These are phyloP conservation scores for Metaphire vulgaris DNA, from an alignment of 1,140 invertebrate species.

Conservation along the genomic window DNA sequence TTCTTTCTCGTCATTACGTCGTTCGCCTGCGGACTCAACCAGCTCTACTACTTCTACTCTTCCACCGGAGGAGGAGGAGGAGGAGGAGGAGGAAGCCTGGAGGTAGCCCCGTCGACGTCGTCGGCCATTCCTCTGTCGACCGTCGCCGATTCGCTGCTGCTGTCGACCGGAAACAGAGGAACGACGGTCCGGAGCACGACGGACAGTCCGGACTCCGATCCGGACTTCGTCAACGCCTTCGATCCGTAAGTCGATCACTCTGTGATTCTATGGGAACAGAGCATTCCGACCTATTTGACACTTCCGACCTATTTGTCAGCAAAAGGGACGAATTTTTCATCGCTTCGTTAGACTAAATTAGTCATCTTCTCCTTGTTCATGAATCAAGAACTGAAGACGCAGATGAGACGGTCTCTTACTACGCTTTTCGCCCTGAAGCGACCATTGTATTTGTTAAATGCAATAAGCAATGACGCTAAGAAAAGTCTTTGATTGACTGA, in stretches of 20 bases:
- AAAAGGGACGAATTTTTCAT: background rate
- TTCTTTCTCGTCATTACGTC: conserved; percentile 55
- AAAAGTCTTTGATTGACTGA: background rate
- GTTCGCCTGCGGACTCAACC: conserved; percentile 56
- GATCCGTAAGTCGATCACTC: conserved; percentile 20
- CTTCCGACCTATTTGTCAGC: too few species aligned
- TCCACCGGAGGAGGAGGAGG: too few species aligned
- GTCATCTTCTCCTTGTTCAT: background rate
- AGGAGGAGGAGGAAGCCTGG: background rate
- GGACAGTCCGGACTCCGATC: background rate
- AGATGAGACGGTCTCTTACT: too few species aligned
- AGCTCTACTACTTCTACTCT: conserved; percentile 53
- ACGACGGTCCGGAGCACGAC: background rate
- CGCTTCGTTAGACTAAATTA: background rate
- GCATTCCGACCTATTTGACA: background rate
- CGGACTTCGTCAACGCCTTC: conserved; percentile 25
- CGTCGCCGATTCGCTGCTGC: background rate
- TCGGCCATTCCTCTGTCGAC: conserved; percentile 12
- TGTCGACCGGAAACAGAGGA: background rate
- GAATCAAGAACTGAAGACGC: too few species aligned
- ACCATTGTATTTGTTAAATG: too few species aligned
- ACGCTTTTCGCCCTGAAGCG: too few species aligned
- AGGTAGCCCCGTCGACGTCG: background rate
- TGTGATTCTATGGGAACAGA: background rate
- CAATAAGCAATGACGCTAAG: too few species aligned